Conservation (phyloP, 2,888 invertebrate genomes). For the Campopleginae sp. region DNA sequence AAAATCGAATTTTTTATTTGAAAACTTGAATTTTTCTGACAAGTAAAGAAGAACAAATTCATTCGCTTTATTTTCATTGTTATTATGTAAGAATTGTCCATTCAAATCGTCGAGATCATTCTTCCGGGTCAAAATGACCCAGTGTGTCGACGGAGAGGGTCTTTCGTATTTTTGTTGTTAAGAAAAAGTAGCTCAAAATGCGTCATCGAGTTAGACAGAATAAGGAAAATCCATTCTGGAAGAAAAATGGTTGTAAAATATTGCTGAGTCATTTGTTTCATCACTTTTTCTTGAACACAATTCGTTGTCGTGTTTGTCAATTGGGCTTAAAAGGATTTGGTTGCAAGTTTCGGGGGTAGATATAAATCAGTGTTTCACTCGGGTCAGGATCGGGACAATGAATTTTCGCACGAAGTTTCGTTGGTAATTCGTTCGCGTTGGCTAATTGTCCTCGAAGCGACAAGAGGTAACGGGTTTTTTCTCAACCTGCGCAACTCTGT, state of each 20-base stretch:
- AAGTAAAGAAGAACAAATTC: too few species aligned
- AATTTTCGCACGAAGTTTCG: constrained; percentile 50
- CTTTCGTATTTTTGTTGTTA: too few species aligned
- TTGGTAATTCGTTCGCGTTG: constrained; percentile 51
- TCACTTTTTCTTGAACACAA: not conserved
- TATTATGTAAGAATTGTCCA: too few species aligned
- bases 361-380: not conserved
- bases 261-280: not conserved
- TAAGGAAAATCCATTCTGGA: not conserved
- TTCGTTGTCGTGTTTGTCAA: not conserved
- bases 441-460: constrained; percentile 62
- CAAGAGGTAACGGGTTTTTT: constrained; percentile 54
- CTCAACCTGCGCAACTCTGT: constrained; percentile 28
- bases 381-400: constrained; percentile 46
- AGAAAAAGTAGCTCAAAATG: not conserved
- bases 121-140: not conserved
- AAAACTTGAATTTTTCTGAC: too few species aligned
- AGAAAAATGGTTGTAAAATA: not conserved
- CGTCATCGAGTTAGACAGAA: not conserved
- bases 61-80: too few species aligned
- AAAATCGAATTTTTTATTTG: too few species aligned
- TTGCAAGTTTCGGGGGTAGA: not conserved
- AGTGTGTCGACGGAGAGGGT: not conserved
- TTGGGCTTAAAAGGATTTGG: constrained; percentile 28
- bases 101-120: too few species aligned